Conservation (phyloP, 2,113 vertebrate genomes). For the Semicossyphus pulcher region DNA sequence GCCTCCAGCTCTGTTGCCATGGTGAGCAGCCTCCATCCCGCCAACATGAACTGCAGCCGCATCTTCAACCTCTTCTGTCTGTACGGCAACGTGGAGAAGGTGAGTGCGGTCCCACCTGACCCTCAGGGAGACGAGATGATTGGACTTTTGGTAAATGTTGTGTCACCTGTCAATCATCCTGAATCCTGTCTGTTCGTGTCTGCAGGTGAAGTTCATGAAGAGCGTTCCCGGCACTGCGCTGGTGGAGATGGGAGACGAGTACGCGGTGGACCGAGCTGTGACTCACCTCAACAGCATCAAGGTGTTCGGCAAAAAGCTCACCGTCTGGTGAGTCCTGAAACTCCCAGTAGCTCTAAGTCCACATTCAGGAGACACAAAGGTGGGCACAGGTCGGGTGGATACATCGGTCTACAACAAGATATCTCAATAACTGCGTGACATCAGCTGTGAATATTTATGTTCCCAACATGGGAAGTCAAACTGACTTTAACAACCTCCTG, state of each 20-base stretch:
- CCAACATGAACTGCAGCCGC: constrained; percentile 97
- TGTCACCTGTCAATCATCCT: no score
- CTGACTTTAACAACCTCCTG: no score
- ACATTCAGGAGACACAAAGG: no score
- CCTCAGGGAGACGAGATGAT: no score
- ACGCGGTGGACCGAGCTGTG: constrained; percentile 95
- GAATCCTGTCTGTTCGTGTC: not conserved
- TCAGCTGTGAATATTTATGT: no score
- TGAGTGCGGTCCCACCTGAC: no score
- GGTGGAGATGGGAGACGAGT: constrained; percentile 98
- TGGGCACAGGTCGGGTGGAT: no score
- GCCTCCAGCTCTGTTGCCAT: constrained; percentile 92
- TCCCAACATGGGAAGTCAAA: no score
- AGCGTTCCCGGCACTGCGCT: constrained; percentile 96
- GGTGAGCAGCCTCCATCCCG: constrained; percentile 94
- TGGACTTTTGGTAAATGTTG: no score
- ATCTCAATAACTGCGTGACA: no score
- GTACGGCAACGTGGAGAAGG: constrained; percentile 99
- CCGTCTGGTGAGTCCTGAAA: constrained; percentile 98
- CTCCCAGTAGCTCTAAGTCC: no score
- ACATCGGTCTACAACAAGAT: no score
- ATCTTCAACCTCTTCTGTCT: constrained; percentile 99
- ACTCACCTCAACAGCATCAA: constrained; percentile 98
- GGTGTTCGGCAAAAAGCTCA: constrained; percentile 95
- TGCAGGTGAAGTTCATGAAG: constrained; percentile 98